Percentiles rank a stretch among this genome's conserved stretches.
phyloP scores from a whole-genome alignment of 2,113 vertebrate species.

The Bothrops jararaca region DNA sequence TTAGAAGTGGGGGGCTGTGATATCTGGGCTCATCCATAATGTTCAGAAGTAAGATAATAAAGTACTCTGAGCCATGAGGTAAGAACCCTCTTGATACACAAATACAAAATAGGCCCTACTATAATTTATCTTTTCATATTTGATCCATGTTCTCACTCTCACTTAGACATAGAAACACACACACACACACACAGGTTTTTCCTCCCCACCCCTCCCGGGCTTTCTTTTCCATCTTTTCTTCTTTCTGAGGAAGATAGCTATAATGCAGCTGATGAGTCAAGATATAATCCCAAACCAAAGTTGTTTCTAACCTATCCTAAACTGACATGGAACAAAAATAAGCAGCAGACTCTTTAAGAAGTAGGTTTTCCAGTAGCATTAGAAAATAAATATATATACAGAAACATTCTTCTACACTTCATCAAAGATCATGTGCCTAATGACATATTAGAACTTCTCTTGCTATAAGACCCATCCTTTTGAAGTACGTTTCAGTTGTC shows the following conservation, averaged over 20 bases:
- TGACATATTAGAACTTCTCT: background rate
- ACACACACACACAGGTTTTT: background rate
- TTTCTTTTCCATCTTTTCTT: background rate
- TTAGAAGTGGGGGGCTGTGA: background rate
- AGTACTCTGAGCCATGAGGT: background rate
- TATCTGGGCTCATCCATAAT: background rate
- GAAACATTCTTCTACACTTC: background rate
- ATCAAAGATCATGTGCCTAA: background rate
- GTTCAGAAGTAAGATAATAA: background rate
- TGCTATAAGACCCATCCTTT: background rate
- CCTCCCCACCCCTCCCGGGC: rapidly evolving
- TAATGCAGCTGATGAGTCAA: background rate
- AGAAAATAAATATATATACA: background rate
- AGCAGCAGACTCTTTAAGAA: background rate
- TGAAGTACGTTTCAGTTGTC: background rate
- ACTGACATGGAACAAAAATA: background rate
- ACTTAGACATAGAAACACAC: background rate
- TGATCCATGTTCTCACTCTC: background rate
- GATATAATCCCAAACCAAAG: background rate
- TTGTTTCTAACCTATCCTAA: background rate
- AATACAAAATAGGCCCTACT: background rate
- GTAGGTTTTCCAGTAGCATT: background rate
- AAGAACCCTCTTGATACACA: background rate
- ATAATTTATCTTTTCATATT: background rate
- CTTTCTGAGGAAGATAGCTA: background rate